A percentile compares a stretch with the other conserved stretches of the same genome.
Evolutionary conservation across 2,113 vertebrate genomes (phyloP).

Genomic region (Phalacrocorax aristotelis): DNA sequence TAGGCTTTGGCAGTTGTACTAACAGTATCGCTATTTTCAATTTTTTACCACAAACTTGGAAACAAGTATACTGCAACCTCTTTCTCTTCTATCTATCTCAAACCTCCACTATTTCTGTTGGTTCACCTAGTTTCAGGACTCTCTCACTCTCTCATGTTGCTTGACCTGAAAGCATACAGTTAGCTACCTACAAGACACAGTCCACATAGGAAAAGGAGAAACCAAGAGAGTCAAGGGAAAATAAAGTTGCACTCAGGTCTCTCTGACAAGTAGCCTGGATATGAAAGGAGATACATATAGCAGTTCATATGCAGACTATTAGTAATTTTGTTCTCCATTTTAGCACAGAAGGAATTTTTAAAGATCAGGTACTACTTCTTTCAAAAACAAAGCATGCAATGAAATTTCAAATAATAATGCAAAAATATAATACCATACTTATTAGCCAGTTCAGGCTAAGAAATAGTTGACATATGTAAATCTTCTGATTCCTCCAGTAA

Average conservation of each 20-base stretch:
- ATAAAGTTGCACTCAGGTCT: background rate
- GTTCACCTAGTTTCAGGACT: background rate
- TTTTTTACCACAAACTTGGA: background rate
- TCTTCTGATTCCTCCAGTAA: background rate
- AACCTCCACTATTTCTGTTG: background rate
- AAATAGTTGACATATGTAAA: background rate
- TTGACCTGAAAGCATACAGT: background rate
- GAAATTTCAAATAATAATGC: background rate
- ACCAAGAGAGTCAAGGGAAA: background rate
- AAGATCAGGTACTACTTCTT: background rate
- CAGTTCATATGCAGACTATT: background rate
- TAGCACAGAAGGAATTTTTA: background rate
- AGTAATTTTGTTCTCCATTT: background rate
- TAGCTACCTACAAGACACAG: background rate
- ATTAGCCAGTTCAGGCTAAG: background rate
- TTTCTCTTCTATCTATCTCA: background rate
- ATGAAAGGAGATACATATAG: background rate
- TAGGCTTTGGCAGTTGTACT: rapidly evolving
- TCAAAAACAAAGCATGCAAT: slow-evolving; percentile 1
- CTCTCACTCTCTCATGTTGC: background rate
- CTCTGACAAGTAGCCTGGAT: background rate
- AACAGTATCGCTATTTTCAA: background rate
- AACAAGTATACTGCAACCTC: background rate
- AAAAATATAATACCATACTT: background rate
- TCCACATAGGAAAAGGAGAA: background rate